Conservation (phyloP, 2,797 vertebrate genomes). For the Falco concolor region DNA sequence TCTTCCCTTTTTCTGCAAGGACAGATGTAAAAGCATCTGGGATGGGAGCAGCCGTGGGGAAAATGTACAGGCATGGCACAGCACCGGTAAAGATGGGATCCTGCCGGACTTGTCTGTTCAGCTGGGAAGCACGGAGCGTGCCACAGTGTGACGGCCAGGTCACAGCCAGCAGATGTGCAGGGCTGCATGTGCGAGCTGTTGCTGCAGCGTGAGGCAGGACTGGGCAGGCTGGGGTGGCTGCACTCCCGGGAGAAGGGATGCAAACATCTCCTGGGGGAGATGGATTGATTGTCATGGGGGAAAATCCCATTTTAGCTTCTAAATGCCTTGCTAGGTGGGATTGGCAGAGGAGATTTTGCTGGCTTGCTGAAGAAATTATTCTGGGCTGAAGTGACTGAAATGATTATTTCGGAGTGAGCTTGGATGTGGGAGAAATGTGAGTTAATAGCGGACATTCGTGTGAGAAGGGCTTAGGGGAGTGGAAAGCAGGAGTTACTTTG, state of each 20-base stretch:
- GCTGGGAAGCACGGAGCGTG: rapidly evolving
- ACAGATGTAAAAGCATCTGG: not conserved
- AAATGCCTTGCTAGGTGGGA: not conserved
- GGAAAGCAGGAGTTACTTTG: not conserved
- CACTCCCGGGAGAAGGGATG: not conserved
- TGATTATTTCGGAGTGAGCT: not conserved
- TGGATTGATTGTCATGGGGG: not conserved
- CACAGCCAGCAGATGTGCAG: not conserved
- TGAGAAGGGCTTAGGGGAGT: not conserved
- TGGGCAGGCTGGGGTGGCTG: not conserved
- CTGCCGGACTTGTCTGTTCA: rapidly evolving
- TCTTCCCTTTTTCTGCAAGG: not conserved
- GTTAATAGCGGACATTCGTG: not conserved
- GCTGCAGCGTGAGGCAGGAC: rapidly evolving
- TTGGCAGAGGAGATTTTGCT: not conserved
- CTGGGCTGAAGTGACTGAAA: not conserved
- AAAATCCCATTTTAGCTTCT: not conserved
- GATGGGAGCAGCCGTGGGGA: not conserved
- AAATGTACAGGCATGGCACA: not conserved
- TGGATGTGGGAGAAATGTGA: not conserved
- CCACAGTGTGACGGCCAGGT: rapidly evolving
- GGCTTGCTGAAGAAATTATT: not conserved
- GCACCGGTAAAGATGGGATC: not conserved
- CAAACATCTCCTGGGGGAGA: not conserved
- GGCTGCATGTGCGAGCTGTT: not conserved